These are phyloP conservation scores for Molorchus minor DNA, from an alignment of 2,888 invertebrate genomes.

Conservation along the genomic window DNA sequence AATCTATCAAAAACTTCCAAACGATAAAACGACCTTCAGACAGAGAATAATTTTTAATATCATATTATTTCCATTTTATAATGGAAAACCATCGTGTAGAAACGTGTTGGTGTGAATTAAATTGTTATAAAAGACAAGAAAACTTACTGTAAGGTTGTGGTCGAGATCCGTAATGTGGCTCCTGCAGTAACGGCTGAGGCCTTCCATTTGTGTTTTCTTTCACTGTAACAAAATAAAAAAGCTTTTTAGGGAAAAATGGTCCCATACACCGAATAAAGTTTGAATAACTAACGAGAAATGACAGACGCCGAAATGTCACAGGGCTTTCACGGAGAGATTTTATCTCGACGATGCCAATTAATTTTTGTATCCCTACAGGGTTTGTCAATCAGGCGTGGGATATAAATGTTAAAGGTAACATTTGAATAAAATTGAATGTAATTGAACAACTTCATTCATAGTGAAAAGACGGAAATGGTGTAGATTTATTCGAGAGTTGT, in stretches of 20 bases:
- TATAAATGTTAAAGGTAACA: neutral
- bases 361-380: neutral
- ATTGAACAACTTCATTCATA: neutral
- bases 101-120: no score
- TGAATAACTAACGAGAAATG: conserved; percentile 13
- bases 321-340: neutral
- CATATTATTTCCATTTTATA: no score
- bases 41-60: no score
- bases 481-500: neutral
- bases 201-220: conserved; percentile 65
- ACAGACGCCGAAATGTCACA: neutral
- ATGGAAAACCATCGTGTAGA: no score
- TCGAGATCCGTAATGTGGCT: conserved; percentile 85
- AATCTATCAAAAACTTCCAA: no score
- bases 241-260: conserved; percentile 7
- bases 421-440: neutral
- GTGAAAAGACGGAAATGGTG: neutral
- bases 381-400: neutral
- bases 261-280: neutral
- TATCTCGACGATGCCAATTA: neutral
- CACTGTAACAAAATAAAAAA: conserved; percentile 57
- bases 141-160: conserved; percentile 91
- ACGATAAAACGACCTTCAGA: no score
- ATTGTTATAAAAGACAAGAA: conserved; percentile 7
- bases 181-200: conserved; percentile 86